Evolutionary conservation across 2,113 vertebrate genomes (phyloP).

Genomic region (Nyctereutes procyonoides): DNA sequence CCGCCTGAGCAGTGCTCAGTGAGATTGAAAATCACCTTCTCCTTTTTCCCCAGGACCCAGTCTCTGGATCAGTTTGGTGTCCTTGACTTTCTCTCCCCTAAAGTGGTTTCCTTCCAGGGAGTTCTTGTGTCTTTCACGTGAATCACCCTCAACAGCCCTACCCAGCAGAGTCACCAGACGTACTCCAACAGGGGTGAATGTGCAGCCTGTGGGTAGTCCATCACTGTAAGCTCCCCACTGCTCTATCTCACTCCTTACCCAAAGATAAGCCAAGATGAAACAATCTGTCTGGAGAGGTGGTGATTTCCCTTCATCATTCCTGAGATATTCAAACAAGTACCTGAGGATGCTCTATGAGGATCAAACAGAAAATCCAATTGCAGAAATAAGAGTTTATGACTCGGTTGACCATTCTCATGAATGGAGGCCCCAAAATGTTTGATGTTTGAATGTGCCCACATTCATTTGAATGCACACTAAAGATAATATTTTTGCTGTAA

Average conservation of each 20-base stretch:
- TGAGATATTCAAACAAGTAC: not conserved
- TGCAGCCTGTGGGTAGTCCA: not conserved
- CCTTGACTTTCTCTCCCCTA: not conserved
- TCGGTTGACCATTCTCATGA: not conserved
- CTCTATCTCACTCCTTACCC: not conserved
- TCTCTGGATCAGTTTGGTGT: not conserved
- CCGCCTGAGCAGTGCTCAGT: not conserved
- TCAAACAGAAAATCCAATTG: not conserved
- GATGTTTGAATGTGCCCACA: not conserved
- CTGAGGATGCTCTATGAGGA: not conserved
- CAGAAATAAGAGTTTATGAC: not conserved
- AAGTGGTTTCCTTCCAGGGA: not conserved
- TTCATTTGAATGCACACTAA: not conserved
- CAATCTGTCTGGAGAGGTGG: not conserved
- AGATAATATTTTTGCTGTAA: not conserved
- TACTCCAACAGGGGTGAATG: not conserved
- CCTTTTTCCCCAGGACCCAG: not conserved
- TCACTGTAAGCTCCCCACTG: not conserved
- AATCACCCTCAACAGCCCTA: not conserved
- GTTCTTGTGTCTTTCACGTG: not conserved
- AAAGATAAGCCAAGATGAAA: not conserved
- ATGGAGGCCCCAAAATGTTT: not conserved
- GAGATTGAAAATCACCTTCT: slow-evolving; percentile 13
- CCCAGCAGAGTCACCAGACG: not conserved
- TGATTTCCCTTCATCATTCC: not conserved